phyloP scores from a whole-genome alignment of 2,888 invertebrate species.

The Sinopyrophorus schimmeli region DNA sequence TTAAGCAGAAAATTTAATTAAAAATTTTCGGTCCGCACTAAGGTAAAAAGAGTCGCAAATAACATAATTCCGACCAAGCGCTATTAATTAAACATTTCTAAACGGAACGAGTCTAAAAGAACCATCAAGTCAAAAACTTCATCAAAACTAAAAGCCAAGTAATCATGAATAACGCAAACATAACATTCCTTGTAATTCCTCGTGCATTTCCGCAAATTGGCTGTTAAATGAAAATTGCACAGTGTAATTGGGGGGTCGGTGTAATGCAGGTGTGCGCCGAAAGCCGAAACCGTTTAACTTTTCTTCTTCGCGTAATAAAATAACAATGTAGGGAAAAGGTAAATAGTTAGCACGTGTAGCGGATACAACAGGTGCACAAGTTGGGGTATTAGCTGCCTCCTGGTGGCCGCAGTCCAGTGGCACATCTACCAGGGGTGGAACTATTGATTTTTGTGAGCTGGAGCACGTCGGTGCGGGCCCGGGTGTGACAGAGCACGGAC shows the following conservation, averaged over 20 bases:
- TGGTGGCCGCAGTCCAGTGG: slow-evolving; percentile 41
- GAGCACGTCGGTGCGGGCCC: slow-evolving; percentile 43
- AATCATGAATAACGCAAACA: slow-evolving; percentile 8
- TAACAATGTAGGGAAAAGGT: too few relatives aligned
- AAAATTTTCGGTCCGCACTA: too few relatives aligned
- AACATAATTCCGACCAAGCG: not conserved
- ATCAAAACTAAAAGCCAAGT: slow-evolving; percentile 20
- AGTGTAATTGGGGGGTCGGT: slow-evolving; percentile 1
- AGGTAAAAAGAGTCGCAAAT: too few relatives aligned
- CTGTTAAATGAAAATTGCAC: slow-evolving; percentile 20
- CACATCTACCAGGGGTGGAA: slow-evolving; percentile 42
- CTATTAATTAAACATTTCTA: slow-evolving; percentile 4
- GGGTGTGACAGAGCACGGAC: slow-evolving; percentile 35
- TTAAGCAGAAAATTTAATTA: too few relatives aligned
- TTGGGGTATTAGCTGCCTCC: slow-evolving; percentile 33
- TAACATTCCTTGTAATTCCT: slow-evolving; percentile 14
- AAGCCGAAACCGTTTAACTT: not conserved
- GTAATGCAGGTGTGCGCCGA: slow-evolving; percentile 6
- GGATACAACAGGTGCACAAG: slow-evolving; percentile 26
- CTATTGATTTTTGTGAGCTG: slow-evolving; percentile 49
- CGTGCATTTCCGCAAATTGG: slow-evolving; percentile 18
- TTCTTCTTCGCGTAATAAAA: slow-evolving; percentile 9
- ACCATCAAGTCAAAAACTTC: slow-evolving; percentile 11
- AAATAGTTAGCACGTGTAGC: slow-evolving; percentile 24
- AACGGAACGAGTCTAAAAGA: slow-evolving; percentile 3